Evolutionary conservation across 2,888 invertebrate species (phyloP), one percentile per base, ranked within the genome.

Genomic region (Polydrusus pterygomalis): DNA sequence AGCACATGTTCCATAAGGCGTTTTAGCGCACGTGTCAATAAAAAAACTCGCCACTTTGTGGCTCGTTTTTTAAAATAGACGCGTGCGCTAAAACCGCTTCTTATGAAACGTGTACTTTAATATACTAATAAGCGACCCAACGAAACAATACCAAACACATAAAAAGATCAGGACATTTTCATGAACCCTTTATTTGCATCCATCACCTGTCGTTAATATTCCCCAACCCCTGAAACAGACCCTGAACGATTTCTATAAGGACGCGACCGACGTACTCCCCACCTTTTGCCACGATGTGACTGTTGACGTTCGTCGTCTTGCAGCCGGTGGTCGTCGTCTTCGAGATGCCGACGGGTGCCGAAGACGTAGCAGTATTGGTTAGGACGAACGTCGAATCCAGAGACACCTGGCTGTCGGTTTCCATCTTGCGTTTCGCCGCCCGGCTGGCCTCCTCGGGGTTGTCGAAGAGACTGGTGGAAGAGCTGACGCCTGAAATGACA

Each of bases 221-320:
- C 47, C 69, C 77, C 43, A 82, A 38, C 13, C 67, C 65, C 7
- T 64, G 56, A 34, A 75, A 78, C 20, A 83, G 71, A 20, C 81
- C 80, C 45, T 80, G 75, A n/a, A 83, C 70, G 70, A 86, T 80
- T 75, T 86, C 84, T 34, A 80, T 67, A 56, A 83, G 79, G 56
- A 84, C 77, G 13, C 77, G 81, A 63, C 83, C 82, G 69, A 85
- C 74, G 69, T 82, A 85, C 77, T 81, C 80, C 84, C 84, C 85
- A 87, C 86, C 86, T 87, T 85, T 86, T 54, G 82, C 80, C 71
- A 84, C 79, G n/a, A 82, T 73, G 54, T 80, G 80, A 7, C 82
- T 72, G 47, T 79, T 79, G 11, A 73, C 72, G 6, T 79, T 67
- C 25, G 79, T 67, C 25, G 79, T 15, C 13, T 13, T 47, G 20